Evolutionary conservation across 2,888 invertebrate species (phyloP), one percentile per base, ranked within the genome.

Genomic region (Baccha elongata): DNA sequence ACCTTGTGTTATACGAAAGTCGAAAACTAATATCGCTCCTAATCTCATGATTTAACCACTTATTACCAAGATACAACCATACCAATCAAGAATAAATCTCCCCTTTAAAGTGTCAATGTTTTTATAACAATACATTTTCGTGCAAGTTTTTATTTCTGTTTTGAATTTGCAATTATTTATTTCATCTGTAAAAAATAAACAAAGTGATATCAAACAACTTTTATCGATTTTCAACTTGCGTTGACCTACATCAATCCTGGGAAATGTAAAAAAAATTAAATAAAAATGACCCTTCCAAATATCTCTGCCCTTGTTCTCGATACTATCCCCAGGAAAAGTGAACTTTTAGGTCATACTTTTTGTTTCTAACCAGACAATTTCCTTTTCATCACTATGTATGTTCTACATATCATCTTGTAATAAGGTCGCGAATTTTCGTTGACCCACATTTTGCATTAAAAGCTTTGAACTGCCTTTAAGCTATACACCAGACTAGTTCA

Each of bases 271-370:
- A 29, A 29, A 11, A 26, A n/a, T 3, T 11, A 17, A 58, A 10
- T 1, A 4, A 23, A 17, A n/a, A 29, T 44, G 17, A 26, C 29
- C 29, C 44, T 29, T 15, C 29, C 42, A 10, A 42, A 5, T 11
- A 29, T 42, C 13, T 2, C 40, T n/a, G 0, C 40, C n/a, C 23
- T 58, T 58, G 40, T 58, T 60, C 60, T 60, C 35, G 53, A 58
- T 40, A 7, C 17, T 44, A 60, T 60, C 26, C 44, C 60, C 60
- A 60, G 32, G 32, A 55, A 35, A 53, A 46, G 17, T 21, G 11
- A 58, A 74, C 21, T 75, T 75, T 75, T 81, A 42, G 76, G 76
- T 81, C 75, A 81, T 62, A 46, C 29, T 44, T 65, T 35, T 76
- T 76, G 65, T 53, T 48, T 52, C 48, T 60, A 44, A 75, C 32